Conservation (phyloP, 1,140 invertebrate species). For the Musca vetustissima region DNA sequence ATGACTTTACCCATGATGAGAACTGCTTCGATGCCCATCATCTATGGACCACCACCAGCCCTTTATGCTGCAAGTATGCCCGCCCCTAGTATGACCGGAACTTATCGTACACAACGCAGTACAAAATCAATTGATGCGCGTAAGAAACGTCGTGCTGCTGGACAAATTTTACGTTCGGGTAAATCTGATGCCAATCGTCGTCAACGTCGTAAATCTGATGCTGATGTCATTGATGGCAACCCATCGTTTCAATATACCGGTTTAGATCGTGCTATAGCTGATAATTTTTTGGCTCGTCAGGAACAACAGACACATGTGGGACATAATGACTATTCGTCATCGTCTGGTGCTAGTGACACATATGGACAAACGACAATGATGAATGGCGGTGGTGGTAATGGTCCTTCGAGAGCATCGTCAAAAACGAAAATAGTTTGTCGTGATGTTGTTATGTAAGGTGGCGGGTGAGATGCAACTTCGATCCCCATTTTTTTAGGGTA, state of each 20-base stretch:
- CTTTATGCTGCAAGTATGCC: slow-evolving; percentile 39
- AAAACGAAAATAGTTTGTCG: slow-evolving; percentile 46
- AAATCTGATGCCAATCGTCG: slow-evolving; percentile 44
- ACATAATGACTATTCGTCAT: slow-evolving; percentile 48
- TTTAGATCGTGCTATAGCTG: slow-evolving; percentile 49
- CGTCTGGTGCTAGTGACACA: slow-evolving; percentile 38
- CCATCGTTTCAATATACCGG: slow-evolving; percentile 48
- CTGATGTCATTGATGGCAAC: slow-evolving; percentile 46
- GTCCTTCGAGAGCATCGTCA: slow-evolving; percentile 31
- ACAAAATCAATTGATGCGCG: slow-evolving; percentile 46
- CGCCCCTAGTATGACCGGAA: slow-evolving; percentile 38
- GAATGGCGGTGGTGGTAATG: not conserved
- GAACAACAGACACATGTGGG: slow-evolving; percentile 45
- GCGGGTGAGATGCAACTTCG: not conserved
- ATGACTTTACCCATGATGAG: slow-evolving; percentile 48
- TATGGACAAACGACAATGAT: slow-evolving; percentile 28
- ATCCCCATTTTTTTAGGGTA: not conserved
- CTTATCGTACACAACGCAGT: slow-evolving; percentile 49
- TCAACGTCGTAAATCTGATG: slow-evolving; percentile 50
- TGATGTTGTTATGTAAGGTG: slow-evolving; percentile 41
- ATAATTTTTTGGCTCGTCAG: slow-evolving; percentile 49
- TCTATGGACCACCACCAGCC: slow-evolving; percentile 15
- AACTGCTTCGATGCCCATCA: slow-evolving; percentile 34
- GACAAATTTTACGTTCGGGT: slow-evolving; percentile 27
- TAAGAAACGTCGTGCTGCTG: slow-evolving; percentile 39